A percentile compares a stretch with the other conserved stretches of the same genome.
Evolutionary conservation across 2,113 vertebrate species (phyloP).

Genomic region (Oreamnos americanus): DNA sequence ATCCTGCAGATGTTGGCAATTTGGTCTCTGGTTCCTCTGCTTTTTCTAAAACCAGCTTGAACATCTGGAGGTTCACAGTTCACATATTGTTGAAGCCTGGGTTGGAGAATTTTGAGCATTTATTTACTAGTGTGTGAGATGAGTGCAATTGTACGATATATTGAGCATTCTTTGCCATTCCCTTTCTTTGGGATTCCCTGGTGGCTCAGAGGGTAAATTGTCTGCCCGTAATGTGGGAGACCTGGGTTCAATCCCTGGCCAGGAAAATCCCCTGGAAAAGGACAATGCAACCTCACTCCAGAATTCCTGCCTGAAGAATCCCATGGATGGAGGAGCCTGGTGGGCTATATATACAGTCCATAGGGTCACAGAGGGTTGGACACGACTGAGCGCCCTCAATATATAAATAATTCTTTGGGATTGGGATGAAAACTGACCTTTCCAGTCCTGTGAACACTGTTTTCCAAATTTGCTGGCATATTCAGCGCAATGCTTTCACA

Average conservation of each 20-base stretch:
- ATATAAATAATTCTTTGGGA: neutral
- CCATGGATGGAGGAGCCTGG: no score
- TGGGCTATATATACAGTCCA: no score
- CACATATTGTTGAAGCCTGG: neutral
- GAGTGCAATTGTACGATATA: neutral
- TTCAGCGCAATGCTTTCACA: neutral
- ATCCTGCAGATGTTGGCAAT: neutral
- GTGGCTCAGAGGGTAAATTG: no score
- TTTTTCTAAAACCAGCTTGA: neutral
- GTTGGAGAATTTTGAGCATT: neutral
- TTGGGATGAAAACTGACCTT: neutral
- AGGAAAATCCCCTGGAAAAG: no score
- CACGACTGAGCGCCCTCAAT: no score
- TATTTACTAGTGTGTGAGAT: neutral
- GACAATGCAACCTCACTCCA: no score
- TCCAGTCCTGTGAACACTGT: neutral
- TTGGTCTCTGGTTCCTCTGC: neutral
- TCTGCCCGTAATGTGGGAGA: fast-evolving
- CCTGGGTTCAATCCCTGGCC: no score
- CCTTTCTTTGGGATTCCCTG: neutral
- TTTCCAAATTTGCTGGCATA: neutral
- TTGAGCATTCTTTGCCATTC: neutral
- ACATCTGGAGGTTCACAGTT: neutral
- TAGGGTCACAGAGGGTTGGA: no score
- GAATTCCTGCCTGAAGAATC: no score